These are phyloP conservation scores for Campoletis sonorensis DNA, from an alignment of 1,140 invertebrate species.

Conservation along the genomic window DNA sequence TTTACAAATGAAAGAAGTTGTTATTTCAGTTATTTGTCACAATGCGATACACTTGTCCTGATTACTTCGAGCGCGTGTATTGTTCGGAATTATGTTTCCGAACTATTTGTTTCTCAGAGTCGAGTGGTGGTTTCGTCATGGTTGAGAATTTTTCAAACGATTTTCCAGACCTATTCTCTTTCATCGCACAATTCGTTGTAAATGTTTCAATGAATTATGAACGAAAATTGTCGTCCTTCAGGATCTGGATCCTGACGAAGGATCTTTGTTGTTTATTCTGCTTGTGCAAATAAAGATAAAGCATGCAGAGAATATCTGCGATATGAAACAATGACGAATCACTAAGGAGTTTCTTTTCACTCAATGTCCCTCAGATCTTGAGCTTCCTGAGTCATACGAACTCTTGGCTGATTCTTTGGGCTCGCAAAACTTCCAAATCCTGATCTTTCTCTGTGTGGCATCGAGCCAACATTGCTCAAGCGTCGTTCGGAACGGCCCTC, in stretches of 20 bases:
- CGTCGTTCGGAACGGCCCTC: conserved; percentile 12
- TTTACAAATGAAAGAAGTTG: not conserved
- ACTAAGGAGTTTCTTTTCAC: not conserved
- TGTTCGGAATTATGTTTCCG: not conserved
- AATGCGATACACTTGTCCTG: not conserved
- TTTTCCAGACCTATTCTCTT: too few relatives aligned
- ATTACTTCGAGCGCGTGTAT: not conserved
- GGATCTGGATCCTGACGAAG: too few relatives aligned
- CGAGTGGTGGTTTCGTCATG: too few relatives aligned
- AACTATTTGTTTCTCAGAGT: too few relatives aligned
- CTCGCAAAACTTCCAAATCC: conserved; percentile 24
- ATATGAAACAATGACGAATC: not conserved
- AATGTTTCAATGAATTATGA: too few relatives aligned
- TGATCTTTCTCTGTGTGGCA: conserved; percentile 58
- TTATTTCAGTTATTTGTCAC: conserved; percentile 1
- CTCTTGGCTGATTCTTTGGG: conserved; percentile 54
- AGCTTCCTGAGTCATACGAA: conserved; percentile 60
- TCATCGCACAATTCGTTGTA: too few relatives aligned
- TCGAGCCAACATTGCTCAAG: conserved; percentile 66
- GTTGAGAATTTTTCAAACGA: too few relatives aligned
- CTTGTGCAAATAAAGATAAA: not conserved
- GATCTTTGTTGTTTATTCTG: too few relatives aligned
- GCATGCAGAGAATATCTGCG: not conserved
- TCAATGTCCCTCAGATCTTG: conserved; percentile 45
- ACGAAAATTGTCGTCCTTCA: too few relatives aligned